Evolutionary conservation across 2,113 vertebrate species (phyloP), one percentile per base, ranked within the genome.

Genomic region (Ammodytes dubius): DNA sequence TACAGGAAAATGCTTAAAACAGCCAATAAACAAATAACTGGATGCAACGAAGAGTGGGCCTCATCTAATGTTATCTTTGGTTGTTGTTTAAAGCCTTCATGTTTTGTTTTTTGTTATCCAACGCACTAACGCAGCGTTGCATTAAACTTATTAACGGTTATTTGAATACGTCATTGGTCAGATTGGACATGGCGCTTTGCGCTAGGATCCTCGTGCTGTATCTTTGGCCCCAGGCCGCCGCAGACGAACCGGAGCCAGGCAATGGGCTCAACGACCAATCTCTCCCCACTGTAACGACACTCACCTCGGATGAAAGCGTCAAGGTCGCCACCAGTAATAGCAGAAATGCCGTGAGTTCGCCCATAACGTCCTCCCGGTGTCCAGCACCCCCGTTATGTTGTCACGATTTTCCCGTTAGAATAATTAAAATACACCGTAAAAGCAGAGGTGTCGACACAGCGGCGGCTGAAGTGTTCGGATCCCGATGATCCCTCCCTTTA

Each of bases 291-390:
- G 43, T 70, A 46, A 47, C 3, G 63, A 5, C 17, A 74, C 93
- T 95, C 91, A 95, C 95, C 94, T 95, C 95, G 59, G 92, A 90
- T 84, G 94, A 91, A 78, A 93, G 90, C 89, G 95, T 92, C 92
- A 94, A 93, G 91, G 93, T 92, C 91, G 93, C 92, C 78, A 80
- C 72, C 83, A 94, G 84, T 79, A 94, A 86, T 79, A 95, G 86
- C 87, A 94, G 50, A 86, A 92, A 90, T 69, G 88, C 92, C 90
- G 91, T 82, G 72, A 81, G 83, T 77, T 91, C 91, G 46, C 83
- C 91, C 95, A 95, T 95, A 70, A 70, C 86, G 89, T 79, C 87
- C 82, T 88, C 89, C 81, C 43, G 80, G 46, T 87, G 8, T 68
- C 82, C 84, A 81, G 73, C 74, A 64, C 71, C 57, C 54, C 70